Conservation (phyloP, 2,797 vertebrate species). For the Balearica regulorum region DNA sequence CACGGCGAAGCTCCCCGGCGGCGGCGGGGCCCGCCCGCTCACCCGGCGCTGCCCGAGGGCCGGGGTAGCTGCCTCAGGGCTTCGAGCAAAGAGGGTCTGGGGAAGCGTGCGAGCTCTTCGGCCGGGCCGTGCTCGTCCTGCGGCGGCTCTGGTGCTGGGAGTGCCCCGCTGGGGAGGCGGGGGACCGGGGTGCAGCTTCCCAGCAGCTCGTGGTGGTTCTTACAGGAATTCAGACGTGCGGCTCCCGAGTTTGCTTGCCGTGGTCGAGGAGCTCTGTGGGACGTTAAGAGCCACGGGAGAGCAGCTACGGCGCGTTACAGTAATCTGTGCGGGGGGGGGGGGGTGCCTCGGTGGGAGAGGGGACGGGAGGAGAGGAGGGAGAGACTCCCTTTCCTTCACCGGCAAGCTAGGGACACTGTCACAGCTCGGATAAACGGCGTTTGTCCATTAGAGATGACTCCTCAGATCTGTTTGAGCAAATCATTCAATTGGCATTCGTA, state of each 20-base stretch:
- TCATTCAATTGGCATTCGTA: background rate
- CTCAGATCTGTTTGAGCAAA: background rate
- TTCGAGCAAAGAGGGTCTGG: no score
- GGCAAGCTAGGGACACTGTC: background rate
- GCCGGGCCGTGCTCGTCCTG: background rate
- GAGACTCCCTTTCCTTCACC: background rate
- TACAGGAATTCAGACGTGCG: background rate
- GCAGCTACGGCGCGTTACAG: background rate
- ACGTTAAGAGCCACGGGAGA: background rate
- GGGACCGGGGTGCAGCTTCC: no score
- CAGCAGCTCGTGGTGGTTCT: background rate
- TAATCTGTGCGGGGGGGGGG: background rate
- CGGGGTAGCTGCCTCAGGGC: background rate
- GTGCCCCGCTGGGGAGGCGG: background rate
- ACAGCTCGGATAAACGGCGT: background rate
- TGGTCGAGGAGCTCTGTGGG: background rate
- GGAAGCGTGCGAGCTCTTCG: background rate
- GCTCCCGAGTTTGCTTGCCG: background rate
- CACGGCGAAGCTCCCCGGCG: background rate
- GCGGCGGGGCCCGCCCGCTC: background rate
- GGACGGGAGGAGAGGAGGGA: background rate
- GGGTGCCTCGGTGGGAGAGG: background rate
- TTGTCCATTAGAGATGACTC: fast-evolving
- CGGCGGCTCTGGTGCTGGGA: background rate
- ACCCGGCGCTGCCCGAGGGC: background rate